Evolutionary conservation across 2,113 vertebrate species (phyloP).

Genomic region (Rhadina sibilatrix): DNA sequence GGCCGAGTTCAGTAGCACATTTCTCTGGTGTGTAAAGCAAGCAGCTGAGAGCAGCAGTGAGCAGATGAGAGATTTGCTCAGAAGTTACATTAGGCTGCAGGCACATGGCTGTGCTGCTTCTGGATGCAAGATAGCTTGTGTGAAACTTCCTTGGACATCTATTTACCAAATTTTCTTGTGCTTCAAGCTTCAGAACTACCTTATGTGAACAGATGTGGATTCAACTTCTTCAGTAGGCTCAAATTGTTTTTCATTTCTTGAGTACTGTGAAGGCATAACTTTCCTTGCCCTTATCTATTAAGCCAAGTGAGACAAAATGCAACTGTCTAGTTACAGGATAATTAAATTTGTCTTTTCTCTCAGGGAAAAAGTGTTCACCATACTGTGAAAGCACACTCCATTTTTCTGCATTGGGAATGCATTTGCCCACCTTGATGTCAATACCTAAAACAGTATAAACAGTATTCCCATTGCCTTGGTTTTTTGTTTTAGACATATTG

Average conservation of each 20-base stretch:
- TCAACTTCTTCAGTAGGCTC: neutral
- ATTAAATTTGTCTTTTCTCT: neutral
- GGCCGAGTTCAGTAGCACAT: neutral
- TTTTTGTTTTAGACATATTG: neutral
- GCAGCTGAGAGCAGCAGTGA: neutral
- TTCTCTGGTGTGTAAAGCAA: rapidly evolving
- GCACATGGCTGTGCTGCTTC: neutral
- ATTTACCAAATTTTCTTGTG: neutral
- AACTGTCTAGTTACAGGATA: neutral
- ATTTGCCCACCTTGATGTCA: neutral
- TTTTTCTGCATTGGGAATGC: neutral
- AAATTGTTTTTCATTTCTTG: neutral
- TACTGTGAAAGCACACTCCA: neutral
- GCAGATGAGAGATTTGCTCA: neutral
- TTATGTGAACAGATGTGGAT: rapidly evolving
- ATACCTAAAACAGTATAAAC: neutral
- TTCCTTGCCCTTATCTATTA: neutral
- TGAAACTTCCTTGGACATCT: neutral
- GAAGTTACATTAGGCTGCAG: rapidly evolving
- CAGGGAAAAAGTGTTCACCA: neutral
- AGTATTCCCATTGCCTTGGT: neutral
- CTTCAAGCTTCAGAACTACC: neutral
- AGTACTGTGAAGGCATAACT: neutral
- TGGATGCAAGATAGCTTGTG: neutral
- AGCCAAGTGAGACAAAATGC: neutral